Evolutionary conservation across 2,797 vertebrate species (phyloP).

Genomic region (Glyptemys insculpta): DNA sequence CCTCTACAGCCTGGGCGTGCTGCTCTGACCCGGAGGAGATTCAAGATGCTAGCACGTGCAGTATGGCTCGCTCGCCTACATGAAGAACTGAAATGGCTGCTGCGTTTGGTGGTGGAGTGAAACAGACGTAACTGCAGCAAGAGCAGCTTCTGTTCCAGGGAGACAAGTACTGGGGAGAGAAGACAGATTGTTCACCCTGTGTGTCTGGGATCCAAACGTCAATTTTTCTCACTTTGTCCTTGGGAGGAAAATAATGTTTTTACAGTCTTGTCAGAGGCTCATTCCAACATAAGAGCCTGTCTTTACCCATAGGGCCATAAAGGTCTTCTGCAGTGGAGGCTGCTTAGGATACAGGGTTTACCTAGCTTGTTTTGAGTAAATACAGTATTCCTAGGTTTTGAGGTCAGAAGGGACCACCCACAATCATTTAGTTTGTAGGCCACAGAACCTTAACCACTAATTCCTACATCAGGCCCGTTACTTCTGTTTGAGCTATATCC

Average conservation of each 20-base stretch:
- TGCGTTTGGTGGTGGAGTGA: background rate
- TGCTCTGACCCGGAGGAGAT: background rate
- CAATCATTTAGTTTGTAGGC: background rate
- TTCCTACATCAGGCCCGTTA: background rate
- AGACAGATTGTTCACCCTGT: background rate
- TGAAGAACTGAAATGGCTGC: background rate
- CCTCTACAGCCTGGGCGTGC: background rate
- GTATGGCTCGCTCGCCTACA: background rate
- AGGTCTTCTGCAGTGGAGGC: background rate
- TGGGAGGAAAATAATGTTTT: conserved; percentile 63
- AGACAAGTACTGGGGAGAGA: background rate
- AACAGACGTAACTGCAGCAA: background rate
- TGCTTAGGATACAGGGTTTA: background rate
- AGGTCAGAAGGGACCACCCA: background rate
- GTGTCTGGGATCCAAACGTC: conserved; percentile 29
- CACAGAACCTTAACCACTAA: background rate
- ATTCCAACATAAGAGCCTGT: background rate
- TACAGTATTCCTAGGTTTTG: background rate
- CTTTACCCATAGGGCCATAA: background rate
- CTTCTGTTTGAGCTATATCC: background rate
- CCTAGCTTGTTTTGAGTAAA: background rate
- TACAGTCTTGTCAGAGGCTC: conserved; percentile 31
- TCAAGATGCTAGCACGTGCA: background rate
- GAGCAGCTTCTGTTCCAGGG: conserved; percentile 27
- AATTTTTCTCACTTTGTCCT: conserved; percentile 53